Conservation (phyloP, 2,888 invertebrate genomes). For the Drosophila melanocephala region DNA sequence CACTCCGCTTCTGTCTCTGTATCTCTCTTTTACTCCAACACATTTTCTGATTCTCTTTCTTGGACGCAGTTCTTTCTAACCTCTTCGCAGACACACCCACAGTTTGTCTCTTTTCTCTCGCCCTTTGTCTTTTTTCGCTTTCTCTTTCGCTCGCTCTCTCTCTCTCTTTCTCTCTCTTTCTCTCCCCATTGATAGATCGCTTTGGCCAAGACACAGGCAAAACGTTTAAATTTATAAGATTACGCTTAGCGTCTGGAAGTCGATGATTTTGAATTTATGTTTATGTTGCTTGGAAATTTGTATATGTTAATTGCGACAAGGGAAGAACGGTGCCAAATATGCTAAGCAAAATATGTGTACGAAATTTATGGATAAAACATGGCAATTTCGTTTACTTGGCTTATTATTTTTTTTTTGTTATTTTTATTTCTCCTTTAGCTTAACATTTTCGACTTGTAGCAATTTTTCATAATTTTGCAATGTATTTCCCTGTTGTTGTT, state of each 20-base stretch:
- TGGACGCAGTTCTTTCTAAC: background rate
- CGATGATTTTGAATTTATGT: slow-evolving; percentile 63
- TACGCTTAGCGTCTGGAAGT: slow-evolving; percentile 12
- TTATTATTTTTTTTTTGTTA: slow-evolving; percentile 32
- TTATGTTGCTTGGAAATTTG: slow-evolving; percentile 60
- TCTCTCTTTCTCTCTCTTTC: background rate
- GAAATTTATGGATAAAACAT: slow-evolving; percentile 73
- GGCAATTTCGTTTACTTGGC: slow-evolving; percentile 57
- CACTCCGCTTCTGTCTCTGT: background rate
- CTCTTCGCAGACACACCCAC: slow-evolving; percentile 5
- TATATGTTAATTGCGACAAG: slow-evolving; percentile 78
- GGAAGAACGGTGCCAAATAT: slow-evolving; percentile 62
- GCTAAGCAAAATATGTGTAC: slow-evolving; percentile 43
- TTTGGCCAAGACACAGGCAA: slow-evolving; percentile 6
- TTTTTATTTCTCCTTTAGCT: slow-evolving; percentile 33
- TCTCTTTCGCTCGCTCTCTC: background rate
- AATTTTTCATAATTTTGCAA: slow-evolving; percentile 77
- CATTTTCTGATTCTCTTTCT: background rate
- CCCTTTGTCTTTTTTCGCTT: background rate
- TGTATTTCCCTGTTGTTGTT: slow-evolving; percentile 8
- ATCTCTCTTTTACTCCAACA: background rate
- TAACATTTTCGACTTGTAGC: slow-evolving; percentile 64
- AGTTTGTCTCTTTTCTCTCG: too few species aligned
- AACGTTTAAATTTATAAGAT: slow-evolving; percentile 29
- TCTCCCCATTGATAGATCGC: background rate